Conservation (phyloP, 2,113 vertebrate genomes). For the Chrysochloris asiatica region DNA sequence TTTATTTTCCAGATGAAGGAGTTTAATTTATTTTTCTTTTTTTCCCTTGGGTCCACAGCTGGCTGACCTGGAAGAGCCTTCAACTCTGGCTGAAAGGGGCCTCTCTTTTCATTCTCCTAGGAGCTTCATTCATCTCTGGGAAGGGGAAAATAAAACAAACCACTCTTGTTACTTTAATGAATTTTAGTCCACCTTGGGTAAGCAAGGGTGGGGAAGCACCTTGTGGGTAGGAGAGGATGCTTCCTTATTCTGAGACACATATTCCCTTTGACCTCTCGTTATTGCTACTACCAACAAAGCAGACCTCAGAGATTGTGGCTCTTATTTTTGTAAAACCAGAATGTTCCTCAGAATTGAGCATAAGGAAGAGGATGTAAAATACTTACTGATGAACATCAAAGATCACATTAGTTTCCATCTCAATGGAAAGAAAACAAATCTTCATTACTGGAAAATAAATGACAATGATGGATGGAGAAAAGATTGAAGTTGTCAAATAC, state of each 20-base stretch:
- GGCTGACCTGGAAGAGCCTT: conserved; percentile 70
- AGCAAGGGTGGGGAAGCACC: neutral
- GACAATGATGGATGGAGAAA: too few species aligned
- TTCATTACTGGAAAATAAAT: too few species aligned
- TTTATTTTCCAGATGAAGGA: conserved; percentile 86
- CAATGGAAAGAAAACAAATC: too few species aligned
- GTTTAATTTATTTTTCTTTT: conserved; percentile 85
- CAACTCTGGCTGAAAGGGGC: neutral
- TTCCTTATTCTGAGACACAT: neutral
- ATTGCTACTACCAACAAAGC: neutral
- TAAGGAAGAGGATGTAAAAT: too few species aligned
- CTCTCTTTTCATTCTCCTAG: neutral
- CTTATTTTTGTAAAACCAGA: neutral
- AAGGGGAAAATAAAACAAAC: neutral
- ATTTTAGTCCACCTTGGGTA: neutral
- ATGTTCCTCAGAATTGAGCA: neutral
- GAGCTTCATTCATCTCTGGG: neutral
- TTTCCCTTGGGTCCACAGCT: conserved; percentile 75
- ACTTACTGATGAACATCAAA: too few species aligned
- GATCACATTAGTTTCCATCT: too few species aligned
- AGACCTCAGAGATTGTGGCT: neutral
- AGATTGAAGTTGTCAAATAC: too few species aligned
- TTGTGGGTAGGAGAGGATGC: accelerated
- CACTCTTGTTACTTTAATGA: neutral
- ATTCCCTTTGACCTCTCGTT: neutral